Evolutionary conservation across 2,113 vertebrate genomes (phyloP).

Genomic region (Hypanus sabinus): DNA sequence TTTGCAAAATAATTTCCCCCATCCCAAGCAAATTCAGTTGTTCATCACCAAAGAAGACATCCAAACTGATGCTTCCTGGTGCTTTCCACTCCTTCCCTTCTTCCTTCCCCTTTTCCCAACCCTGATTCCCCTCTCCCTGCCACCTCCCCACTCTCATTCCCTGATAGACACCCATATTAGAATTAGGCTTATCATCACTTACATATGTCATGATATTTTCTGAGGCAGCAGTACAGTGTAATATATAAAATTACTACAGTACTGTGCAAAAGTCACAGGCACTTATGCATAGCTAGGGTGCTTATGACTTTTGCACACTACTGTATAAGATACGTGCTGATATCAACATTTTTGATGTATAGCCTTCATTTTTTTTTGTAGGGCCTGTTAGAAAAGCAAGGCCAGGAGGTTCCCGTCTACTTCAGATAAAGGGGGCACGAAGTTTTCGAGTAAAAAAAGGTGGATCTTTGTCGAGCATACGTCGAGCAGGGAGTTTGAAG

Average conservation of each 20-base stretch:
- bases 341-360: neutral
- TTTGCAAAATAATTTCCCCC: neutral
- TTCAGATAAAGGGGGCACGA: conserved; percentile 97
- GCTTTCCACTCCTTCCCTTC: no score
- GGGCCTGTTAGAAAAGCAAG: conserved; percentile 88
- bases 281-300: no score
- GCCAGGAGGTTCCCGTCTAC: conserved; percentile 89
- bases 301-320: no score
- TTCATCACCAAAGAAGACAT: neutral
- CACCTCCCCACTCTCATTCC: no score
- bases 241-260: no score
- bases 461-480: conserved; percentile 92
- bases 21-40: neutral
- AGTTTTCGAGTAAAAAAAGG: conserved; percentile 98
- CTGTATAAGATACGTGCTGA: neutral
- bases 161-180: no score
- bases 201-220: no score
- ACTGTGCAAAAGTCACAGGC: no score
- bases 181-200: no score
- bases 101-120: no score
- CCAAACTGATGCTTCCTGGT: neutral
- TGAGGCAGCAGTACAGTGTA: no score
- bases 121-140: no score
- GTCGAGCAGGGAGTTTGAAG: conserved; percentile 93
- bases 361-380: conserved; percentile 42